Conservation (phyloP, 2,113 vertebrate genomes). For the Hemiprocne comata region DNA sequence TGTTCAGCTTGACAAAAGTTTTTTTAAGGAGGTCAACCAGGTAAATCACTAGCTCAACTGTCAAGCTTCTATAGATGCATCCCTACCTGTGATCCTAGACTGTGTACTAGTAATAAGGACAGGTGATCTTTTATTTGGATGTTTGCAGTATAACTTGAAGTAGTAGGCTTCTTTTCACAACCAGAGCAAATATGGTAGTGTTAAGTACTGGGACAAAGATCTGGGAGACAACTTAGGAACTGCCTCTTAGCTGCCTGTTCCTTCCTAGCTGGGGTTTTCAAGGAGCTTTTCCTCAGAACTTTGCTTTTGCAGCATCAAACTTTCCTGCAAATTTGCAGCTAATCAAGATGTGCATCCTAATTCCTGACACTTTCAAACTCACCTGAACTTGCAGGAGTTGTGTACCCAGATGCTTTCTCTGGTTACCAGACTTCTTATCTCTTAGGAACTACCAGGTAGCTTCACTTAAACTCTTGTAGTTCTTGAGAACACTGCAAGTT, state of each 20-base stretch:
- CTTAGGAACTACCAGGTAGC: background rate
- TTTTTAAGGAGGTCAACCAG: background rate
- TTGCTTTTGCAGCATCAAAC: background rate
- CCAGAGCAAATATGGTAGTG: background rate
- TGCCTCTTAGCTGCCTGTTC: background rate
- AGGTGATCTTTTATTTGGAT: background rate
- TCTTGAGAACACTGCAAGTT: background rate
- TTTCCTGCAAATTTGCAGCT: background rate
- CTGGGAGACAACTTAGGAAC: background rate
- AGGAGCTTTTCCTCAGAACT: background rate
- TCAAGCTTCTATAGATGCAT: background rate
- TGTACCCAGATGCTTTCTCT: background rate
- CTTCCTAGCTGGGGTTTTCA: background rate
- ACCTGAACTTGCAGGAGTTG: background rate
- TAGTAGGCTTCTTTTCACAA: background rate
- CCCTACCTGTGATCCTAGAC: background rate
- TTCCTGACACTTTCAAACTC: background rate
- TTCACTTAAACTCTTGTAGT: background rate
- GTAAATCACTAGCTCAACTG: background rate
- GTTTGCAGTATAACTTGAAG: background rate
- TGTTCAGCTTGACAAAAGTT: background rate
- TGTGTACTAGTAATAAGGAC: background rate
- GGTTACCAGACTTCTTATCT: background rate
- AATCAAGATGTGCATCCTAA: background rate
- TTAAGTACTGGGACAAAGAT: background rate